Conservation (phyloP, 2,888 invertebrate species). For the Orthonevra nobilis region DNA sequence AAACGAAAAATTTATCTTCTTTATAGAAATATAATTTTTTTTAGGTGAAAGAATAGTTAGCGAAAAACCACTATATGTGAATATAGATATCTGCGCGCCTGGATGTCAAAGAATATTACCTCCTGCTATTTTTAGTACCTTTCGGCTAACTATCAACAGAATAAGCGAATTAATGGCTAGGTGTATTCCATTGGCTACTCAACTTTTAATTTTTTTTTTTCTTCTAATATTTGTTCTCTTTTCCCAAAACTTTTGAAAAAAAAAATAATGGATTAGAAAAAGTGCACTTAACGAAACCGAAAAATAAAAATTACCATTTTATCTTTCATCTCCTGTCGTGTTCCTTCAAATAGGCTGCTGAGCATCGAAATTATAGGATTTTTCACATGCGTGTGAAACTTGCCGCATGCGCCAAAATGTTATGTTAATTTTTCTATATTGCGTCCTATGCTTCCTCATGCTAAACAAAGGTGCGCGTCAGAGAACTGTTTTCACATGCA, state of each 20-base stretch:
- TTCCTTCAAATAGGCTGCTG: too few relatives aligned
- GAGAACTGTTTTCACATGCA: too few relatives aligned
- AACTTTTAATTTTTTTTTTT: background rate
- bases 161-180: constrained; percentile 28
- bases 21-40: background rate
- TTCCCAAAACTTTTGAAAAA: too few relatives aligned
- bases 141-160: constrained; percentile 43
- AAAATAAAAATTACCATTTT: too few relatives aligned
- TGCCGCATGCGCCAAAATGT: background rate
- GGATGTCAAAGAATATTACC: constrained; percentile 46
- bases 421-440: background rate
- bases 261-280: too few relatives aligned
- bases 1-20: background rate
- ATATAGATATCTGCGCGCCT: constrained; percentile 38
- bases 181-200: constrained; percentile 7
- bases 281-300: too few relatives aligned
- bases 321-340: too few relatives aligned
- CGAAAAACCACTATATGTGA: constrained; percentile 25
- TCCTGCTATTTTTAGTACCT: constrained; percentile 55
- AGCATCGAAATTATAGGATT: too few relatives aligned
- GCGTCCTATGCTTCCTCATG: background rate
- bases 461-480: too few relatives aligned
- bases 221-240: too few relatives aligned
- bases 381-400: too few relatives aligned
- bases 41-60: constrained; percentile 2